phyloP scores from a whole-genome alignment of 2,888 invertebrate genomes.

The Leptopilina drosophilae region DNA sequence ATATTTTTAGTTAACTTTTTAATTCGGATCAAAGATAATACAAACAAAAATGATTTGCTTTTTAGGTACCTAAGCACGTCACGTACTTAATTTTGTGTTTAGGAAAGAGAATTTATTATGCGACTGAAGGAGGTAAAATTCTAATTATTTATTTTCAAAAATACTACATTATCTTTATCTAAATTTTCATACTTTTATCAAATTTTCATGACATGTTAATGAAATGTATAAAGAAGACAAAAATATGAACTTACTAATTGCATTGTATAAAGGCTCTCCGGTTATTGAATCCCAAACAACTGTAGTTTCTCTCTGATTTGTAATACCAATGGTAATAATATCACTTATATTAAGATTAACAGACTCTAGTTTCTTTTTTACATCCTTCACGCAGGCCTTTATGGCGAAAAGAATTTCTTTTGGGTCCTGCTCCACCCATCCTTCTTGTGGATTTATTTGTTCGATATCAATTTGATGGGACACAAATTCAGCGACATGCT shows the following conservation, averaged over 20 bases:
- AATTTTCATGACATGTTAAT: no score
- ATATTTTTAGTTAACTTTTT: no score
- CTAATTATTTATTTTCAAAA: no score
- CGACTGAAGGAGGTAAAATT: no score
- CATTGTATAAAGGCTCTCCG: constrained; percentile 94
- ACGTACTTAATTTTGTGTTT: no score
- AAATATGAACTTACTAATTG: constrained; percentile 83
- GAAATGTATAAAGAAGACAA: no score
- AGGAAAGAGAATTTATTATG: no score
- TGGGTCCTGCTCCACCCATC: constrained; percentile 97
- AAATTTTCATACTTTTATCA: no score
- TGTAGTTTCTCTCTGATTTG: constrained; percentile 98
- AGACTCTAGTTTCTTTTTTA: constrained; percentile 81
- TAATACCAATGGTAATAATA: constrained; percentile 92
- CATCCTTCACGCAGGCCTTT: constrained; percentile 87
- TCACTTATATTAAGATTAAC: constrained; percentile 81
- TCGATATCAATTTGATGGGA: constrained; percentile 90
- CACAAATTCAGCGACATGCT: constrained; percentile 87
- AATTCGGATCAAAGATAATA: no score
- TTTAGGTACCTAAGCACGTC: no score
- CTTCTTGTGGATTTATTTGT: constrained; percentile 89
- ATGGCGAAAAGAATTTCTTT: constrained; percentile 89
- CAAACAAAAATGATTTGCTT: no score
- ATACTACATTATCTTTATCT: no score
- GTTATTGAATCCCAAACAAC: constrained; percentile 96